Percentiles rank a stretch among this genome's conserved stretches.
phyloP scores from a whole-genome alignment of 2,888 invertebrate genomes.

The Listrodromus nycthemerus region DNA sequence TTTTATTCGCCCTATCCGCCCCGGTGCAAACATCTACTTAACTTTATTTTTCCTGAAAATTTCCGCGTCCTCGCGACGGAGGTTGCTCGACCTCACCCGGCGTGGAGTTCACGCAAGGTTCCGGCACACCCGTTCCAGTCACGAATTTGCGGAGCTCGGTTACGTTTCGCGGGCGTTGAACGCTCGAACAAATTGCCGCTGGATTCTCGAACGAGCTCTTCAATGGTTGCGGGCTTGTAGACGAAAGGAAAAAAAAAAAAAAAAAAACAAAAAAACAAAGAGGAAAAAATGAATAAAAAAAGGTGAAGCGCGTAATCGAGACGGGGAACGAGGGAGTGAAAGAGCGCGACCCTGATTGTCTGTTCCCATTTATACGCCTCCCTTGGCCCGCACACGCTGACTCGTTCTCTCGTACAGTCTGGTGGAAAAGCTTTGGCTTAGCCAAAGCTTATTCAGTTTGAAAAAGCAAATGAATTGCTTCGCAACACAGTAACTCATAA shows the following conservation, averaged over 20 bases:
- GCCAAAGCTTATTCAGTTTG: not conserved
- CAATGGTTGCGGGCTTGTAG: conserved; percentile 17
- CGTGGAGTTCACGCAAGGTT: not conserved
- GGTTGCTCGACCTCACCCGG: not conserved
- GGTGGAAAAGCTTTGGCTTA: not conserved
- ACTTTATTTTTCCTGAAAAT: not conserved
- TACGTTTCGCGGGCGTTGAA: conserved; percentile 24
- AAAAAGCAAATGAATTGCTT: not conserved
- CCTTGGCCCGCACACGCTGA: conserved; percentile 3
- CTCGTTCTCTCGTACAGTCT: conserved; percentile 14
- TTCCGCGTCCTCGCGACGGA: not conserved
- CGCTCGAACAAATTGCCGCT: conserved; percentile 59
- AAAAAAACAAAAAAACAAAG: not conserved
- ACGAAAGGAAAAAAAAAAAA: not conserved
- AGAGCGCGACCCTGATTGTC: conserved; percentile 60
- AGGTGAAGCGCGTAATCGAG: conserved; percentile 8
- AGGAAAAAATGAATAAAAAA: too few species aligned
- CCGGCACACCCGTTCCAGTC: not conserved
- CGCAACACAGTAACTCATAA: not conserved
- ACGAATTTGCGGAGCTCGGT: conserved; percentile 22
- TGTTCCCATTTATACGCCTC: conserved; percentile 51
- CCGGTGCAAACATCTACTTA: conserved; percentile 1
- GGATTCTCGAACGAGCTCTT: conserved; percentile 36
- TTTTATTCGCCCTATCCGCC: not conserved
- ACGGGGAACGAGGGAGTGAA: conserved; percentile 40